Percentiles rank a stretch among this genome's conserved stretches.
These are phyloP conservation scores for Poecilia velifera DNA, from an alignment of 2,797 vertebrate genomes.

Conservation along the genomic window DNA sequence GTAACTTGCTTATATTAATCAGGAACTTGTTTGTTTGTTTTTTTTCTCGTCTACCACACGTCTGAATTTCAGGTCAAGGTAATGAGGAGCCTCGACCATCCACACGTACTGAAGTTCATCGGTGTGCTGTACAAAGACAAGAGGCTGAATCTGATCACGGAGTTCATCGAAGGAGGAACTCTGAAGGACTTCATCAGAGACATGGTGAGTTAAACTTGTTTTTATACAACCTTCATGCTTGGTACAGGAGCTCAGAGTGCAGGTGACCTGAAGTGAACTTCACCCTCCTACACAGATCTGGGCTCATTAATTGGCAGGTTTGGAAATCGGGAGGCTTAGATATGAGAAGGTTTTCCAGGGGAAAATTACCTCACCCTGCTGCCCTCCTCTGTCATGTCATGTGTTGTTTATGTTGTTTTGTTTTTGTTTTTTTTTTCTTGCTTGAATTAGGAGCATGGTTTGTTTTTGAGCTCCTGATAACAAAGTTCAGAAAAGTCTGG, in stretches of 20 bases:
- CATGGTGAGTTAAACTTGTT: slow-evolving; percentile 78
- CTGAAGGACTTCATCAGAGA: slow-evolving; percentile 93
- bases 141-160: slow-evolving; percentile 91
- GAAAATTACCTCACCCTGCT: slow-evolving; percentile 39
- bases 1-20: slow-evolving; percentile 19
- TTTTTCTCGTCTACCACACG: not conserved
- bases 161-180: slow-evolving; percentile 93
- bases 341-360: slow-evolving; percentile 67
- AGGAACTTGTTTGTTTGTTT: slow-evolving; percentile 26
- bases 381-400: slow-evolving; percentile 22
- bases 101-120: slow-evolving; percentile 93
- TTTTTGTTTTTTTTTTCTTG: slow-evolving; percentile 2
- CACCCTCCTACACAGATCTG: slow-evolving; percentile 31
- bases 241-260: slow-evolving; percentile 14
- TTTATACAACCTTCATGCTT: slow-evolving; percentile 5
- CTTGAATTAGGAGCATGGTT: not conserved
- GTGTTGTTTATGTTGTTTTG: not conserved
- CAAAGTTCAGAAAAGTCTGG: not conserved
- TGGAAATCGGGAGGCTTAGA: slow-evolving; percentile 43
- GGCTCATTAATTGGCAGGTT: slow-evolving; percentile 37
- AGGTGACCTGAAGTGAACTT: slow-evolving; percentile 67
- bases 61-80: slow-evolving; percentile 87
- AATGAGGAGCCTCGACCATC: slow-evolving; percentile 93
- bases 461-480: not conserved
- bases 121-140: slow-evolving; percentile 96